Evolutionary conservation across 1,140 invertebrate genomes (phyloP).

Genomic region (Macrocentrus cingulum): DNA sequence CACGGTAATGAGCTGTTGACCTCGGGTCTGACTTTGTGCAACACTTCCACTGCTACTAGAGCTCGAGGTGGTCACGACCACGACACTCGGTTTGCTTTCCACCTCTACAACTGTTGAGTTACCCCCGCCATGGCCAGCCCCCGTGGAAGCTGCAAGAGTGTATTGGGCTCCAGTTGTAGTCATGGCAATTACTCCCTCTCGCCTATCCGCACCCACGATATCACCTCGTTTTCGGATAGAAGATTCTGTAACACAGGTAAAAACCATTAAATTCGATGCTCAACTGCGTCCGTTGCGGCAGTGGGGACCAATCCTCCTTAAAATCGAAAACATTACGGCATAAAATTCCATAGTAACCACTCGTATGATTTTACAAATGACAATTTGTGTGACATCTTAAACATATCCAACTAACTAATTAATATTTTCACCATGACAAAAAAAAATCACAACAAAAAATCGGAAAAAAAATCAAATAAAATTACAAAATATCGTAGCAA

Average conservation of each 20-base stretch:
- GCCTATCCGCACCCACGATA: conserved; percentile 45
- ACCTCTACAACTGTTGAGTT: conserved; percentile 49
- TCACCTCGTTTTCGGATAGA: conserved; percentile 46
- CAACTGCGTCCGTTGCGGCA: background rate
- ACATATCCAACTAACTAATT: too few relatives aligned
- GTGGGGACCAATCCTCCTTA: too few relatives aligned
- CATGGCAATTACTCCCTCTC: conserved; percentile 56
- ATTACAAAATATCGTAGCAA: too few relatives aligned
- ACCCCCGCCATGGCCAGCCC: conserved; percentile 51
- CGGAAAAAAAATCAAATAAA: too few relatives aligned
- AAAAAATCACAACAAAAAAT: too few relatives aligned
- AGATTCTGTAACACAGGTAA: conserved; percentile 40
- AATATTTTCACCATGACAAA: too few relatives aligned
- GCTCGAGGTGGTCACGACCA: conserved; percentile 55
- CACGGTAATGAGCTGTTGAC: conserved; percentile 56
- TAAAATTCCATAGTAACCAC: too few relatives aligned
- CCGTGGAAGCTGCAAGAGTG: conserved; percentile 54
- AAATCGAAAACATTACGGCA: too few relatives aligned
- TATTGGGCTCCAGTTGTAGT: conserved; percentile 59
- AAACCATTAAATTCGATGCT: background rate
- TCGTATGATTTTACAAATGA: too few relatives aligned
- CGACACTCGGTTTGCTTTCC: conserved; percentile 52
- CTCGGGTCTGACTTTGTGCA: conserved; percentile 50
- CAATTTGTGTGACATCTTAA: too few relatives aligned
- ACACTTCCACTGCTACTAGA: conserved; percentile 48